These are phyloP conservation scores for Meta bourneti DNA, from an alignment of 2,888 invertebrate genomes.

Conservation along the genomic window DNA sequence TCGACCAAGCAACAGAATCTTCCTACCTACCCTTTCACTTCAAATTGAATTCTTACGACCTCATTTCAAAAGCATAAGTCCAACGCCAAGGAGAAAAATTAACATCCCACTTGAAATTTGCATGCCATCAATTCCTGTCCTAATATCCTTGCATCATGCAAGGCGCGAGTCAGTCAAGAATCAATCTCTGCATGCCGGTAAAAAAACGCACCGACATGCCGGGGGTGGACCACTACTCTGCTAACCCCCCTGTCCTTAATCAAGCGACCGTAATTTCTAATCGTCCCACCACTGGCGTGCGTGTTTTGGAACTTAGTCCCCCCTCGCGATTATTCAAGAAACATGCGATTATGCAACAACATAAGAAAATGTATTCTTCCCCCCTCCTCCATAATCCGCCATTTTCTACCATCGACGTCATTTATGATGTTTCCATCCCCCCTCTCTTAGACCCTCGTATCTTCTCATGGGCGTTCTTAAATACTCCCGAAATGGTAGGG, in stretches of 20 bases:
- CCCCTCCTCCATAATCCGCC: constrained; percentile 38
- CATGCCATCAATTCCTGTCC: background rate
- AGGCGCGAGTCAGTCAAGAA: background rate
- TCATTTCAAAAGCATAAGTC: background rate
- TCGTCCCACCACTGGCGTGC: constrained; percentile 33
- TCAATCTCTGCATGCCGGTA: constrained; percentile 4
- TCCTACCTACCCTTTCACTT: background rate
- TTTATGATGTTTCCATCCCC: constrained; percentile 31
- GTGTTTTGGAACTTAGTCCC: constrained; percentile 13
- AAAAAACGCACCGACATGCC: background rate
- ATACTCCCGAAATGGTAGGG: constrained; percentile 48
- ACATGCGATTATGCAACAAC: constrained; percentile 69
- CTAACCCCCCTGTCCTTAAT: background rate
- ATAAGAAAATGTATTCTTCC: constrained; percentile 54
- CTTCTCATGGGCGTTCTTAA: constrained; percentile 61
- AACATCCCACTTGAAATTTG: background rate
- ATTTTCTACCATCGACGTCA: constrained; percentile 54
- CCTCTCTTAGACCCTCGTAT: constrained; percentile 13
- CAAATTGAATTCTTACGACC: background rate
- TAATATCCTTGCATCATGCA: background rate
- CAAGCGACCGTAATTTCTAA: constrained; percentile 20
- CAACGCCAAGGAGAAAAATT: background rate
- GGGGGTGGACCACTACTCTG: background rate
- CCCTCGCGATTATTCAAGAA: constrained; percentile 48
- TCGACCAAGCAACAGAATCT: background rate